phyloP scores from a whole-genome alignment of 2,888 invertebrate species.

The Corythucha ciliata region DNA sequence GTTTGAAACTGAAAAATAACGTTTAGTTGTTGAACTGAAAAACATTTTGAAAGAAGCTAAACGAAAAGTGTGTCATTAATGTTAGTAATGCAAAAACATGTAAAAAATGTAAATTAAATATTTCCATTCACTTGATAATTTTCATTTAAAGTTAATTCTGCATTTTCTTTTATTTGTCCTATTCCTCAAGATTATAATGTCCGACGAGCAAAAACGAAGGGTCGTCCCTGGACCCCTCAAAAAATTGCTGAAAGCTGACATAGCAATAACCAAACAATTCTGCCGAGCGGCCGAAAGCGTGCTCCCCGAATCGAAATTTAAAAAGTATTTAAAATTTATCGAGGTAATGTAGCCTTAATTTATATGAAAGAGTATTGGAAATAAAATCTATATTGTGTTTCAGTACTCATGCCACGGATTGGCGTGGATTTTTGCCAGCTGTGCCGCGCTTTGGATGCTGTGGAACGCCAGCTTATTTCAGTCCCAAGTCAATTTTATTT shows the following conservation, averaged over 20 bases:
- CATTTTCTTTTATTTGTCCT: too few species aligned
- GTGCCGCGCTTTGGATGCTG: conserved; percentile 67
- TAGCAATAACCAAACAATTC: conserved; percentile 41
- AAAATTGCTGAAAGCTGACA: conserved; percentile 41
- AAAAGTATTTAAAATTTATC: conserved; percentile 45
- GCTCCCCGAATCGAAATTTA: conserved; percentile 39
- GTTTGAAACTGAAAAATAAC: too few species aligned
- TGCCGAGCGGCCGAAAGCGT: conserved; percentile 40
- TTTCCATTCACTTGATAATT: too few species aligned
- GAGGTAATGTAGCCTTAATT: conserved; percentile 41
- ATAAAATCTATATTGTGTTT: too few species aligned
- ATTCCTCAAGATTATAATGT: too few species aligned
- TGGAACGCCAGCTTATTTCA: conserved; percentile 60
- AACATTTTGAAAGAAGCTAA: too few species aligned
- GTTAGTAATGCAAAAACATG: too few species aligned
- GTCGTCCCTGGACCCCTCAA: conserved; percentile 38
- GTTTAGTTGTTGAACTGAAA: too few species aligned
- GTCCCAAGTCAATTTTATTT: conserved; percentile 74
- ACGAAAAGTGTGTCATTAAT: too few species aligned
- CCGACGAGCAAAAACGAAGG: too few species aligned
- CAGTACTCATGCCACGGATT: conserved; percentile 82
- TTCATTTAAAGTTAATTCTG: too few species aligned
- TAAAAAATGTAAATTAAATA: too few species aligned
- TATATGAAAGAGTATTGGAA: neutral
- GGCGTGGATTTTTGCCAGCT: conserved; percentile 69